phyloP scores from a whole-genome alignment of 2,113 vertebrate species.

The Amazona guildingii region DNA sequence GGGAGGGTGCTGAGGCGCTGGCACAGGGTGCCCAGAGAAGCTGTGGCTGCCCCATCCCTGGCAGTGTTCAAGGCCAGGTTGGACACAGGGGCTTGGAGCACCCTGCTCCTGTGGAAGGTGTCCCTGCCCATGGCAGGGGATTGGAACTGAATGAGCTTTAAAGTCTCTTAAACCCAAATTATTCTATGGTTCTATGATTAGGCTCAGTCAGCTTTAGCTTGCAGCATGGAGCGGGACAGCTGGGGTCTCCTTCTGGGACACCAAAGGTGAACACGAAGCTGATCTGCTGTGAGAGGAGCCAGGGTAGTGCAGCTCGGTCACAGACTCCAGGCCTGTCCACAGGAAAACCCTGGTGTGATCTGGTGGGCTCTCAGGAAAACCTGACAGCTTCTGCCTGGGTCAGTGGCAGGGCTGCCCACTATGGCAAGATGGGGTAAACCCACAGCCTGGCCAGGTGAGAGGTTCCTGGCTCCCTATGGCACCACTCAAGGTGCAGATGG shows the following conservation, averaged over 20 bases:
- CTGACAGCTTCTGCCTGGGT: neutral
- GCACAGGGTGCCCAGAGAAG: too few species aligned
- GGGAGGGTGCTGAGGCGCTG: neutral
- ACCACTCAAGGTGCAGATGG: fast-evolving
- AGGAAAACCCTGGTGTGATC: neutral
- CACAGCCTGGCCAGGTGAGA: fast-evolving
- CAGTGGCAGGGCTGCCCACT: neutral
- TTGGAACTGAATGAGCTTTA: neutral
- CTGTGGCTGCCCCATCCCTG: too few species aligned
- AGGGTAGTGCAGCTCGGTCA: neutral
- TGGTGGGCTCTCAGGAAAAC: neutral
- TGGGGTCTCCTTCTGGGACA: neutral
- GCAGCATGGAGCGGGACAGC: fast-evolving
- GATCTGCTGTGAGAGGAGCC: neutral
- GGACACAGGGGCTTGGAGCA: neutral
- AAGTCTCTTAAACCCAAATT: neutral
- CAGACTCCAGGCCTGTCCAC: neutral
- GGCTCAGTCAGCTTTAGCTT: neutral
- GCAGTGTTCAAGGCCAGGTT: too few species aligned
- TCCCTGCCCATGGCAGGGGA: neutral
- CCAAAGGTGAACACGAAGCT: neutral
- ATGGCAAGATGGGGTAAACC: neutral
- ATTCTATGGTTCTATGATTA: neutral
- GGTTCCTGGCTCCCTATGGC: neutral
- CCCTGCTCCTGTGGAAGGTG: fast-evolving